phyloP scores from a whole-genome alignment of 2,888 invertebrate genomes.

The Hydriomena furcata region DNA sequence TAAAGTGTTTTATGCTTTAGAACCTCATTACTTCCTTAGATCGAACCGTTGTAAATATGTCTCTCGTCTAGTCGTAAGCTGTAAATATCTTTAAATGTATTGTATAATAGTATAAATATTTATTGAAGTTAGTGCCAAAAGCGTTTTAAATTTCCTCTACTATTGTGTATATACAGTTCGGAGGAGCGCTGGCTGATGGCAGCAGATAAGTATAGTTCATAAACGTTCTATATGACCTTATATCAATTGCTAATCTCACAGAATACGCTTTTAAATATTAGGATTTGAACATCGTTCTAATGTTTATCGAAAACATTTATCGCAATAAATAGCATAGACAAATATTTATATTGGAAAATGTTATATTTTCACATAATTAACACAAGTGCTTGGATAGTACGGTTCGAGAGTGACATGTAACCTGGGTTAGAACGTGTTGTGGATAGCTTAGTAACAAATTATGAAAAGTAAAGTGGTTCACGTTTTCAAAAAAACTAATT shows the following conservation, averaged over 20 bases:
- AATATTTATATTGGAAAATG: constrained; percentile 33
- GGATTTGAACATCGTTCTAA: constrained; percentile 49
- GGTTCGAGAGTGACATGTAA: constrained; percentile 21
- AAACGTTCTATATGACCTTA: constrained; percentile 35
- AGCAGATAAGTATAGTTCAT: constrained; percentile 35
- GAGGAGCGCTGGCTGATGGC: constrained; percentile 39
- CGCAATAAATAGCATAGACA: constrained; percentile 33
- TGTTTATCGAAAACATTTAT: constrained; percentile 31
- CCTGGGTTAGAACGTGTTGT: constrained; percentile 31
- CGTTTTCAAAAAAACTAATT: constrained; percentile 42
- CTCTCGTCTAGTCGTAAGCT: constrained; percentile 61
- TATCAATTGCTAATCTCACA: constrained; percentile 55
- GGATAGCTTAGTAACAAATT: constrained; percentile 40
- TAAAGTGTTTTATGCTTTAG: constrained; percentile 55
- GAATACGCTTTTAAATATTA: constrained; percentile 65
- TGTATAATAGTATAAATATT: constrained; percentile 70
- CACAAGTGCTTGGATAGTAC: constrained; percentile 27
- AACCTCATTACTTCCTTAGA: constrained; percentile 52
- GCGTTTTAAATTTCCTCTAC: constrained; percentile 66
- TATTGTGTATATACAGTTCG: constrained; percentile 59
- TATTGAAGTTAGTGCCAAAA: constrained; percentile 82
- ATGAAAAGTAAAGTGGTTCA: constrained; percentile 38
- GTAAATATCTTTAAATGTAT: constrained; percentile 75
- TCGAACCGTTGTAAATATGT: constrained; percentile 53
- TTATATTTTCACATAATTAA: constrained; percentile 41